Evolutionary conservation across 2,888 invertebrate genomes (phyloP).

Genomic region (Brachyopa scutellaris): DNA sequence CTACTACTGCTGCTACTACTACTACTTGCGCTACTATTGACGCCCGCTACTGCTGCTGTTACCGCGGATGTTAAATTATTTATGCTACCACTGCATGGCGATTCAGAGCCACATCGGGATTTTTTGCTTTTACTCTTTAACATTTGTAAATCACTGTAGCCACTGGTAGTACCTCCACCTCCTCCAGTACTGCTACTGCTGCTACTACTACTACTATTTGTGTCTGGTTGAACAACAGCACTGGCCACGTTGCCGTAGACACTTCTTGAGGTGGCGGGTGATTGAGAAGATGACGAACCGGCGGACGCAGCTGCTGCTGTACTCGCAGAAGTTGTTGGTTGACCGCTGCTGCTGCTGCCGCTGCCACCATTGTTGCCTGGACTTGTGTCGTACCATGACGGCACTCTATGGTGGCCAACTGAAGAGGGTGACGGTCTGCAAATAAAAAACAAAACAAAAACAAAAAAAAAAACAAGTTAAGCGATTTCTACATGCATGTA

Average conservation of each 20-base stretch:
- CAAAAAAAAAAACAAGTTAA: conserved; percentile 21
- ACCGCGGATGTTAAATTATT: conserved; percentile 70
- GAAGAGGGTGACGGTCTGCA: conserved; percentile 76
- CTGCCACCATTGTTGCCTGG: conserved; percentile 80
- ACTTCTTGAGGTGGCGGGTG: conserved; percentile 77
- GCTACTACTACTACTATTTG: conserved; percentile 73
- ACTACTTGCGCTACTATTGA: conserved; percentile 74
- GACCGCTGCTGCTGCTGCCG: conserved; percentile 76
- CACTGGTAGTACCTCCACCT: conserved; percentile 55
- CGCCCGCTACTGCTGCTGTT: conserved; percentile 53
- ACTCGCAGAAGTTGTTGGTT: conserved; percentile 76
- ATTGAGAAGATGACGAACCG: conserved; percentile 73
- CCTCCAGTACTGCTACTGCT: conserved; percentile 67
- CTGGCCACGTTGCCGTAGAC: conserved; percentile 79
- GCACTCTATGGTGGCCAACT: conserved; percentile 78
- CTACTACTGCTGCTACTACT: conserved; percentile 77
- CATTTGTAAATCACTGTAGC: conserved; percentile 74
- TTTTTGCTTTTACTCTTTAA: conserved; percentile 80
- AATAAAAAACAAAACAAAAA: conserved; percentile 59
- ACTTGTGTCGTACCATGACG: conserved; percentile 82
- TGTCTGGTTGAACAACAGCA: conserved; percentile 76
- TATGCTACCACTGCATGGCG: conserved; percentile 81
- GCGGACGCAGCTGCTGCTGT: conserved; percentile 74
- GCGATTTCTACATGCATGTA: conserved; percentile 5
- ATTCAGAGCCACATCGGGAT: conserved; percentile 83